Evolutionary conservation across 2,888 invertebrate species (phyloP).

Genomic region (Clepsis dumicolana): DNA sequence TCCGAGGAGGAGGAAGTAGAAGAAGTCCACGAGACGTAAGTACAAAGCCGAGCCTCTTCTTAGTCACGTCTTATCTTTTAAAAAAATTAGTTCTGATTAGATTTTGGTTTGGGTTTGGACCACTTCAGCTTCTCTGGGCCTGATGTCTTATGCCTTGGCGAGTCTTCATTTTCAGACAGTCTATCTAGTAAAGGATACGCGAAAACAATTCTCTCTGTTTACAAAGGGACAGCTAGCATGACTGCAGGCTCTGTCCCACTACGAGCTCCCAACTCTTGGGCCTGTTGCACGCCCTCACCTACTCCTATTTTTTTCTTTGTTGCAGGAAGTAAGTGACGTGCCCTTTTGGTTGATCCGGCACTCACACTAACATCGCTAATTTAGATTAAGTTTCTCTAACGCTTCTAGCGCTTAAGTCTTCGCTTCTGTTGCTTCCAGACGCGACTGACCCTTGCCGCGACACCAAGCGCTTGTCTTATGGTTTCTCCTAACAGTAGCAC

Average conservation of each 20-base stretch:
- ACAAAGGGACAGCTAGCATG: conserved; percentile 62
- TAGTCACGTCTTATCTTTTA: conserved; percentile 49
- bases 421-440: conserved; percentile 78
- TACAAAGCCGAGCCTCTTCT: conserved; percentile 57
- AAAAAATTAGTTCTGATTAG: conserved; percentile 62
- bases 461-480: conserved; percentile 62
- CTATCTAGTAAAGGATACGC: conserved; percentile 53
- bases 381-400: conserved; percentile 79
- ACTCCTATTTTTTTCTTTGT: conserved; percentile 81
- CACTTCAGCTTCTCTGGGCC: conserved; percentile 77
- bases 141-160: conserved; percentile 77
- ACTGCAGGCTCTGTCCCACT: conserved; percentile 63
- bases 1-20: conserved; percentile 92
- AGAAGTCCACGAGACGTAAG: conserved; percentile 92
- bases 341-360: conserved; percentile 82
- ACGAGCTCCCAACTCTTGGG: conserved; percentile 66
- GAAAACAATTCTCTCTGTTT: conserved; percentile 33
- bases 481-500: conserved; percentile 59
- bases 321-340: conserved; percentile 87
- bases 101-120: conserved; percentile 73
- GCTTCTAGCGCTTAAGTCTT: conserved; percentile 76
- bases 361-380: conserved; percentile 78
- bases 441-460: conserved; percentile 61
- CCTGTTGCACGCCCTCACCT: conserved; percentile 81
- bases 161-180: conserved; percentile 64